Evolutionary conservation across 2,888 invertebrate genomes (phyloP), one percentile per base, ranked within the genome.

Genomic region (Cephus spinipes): DNA sequence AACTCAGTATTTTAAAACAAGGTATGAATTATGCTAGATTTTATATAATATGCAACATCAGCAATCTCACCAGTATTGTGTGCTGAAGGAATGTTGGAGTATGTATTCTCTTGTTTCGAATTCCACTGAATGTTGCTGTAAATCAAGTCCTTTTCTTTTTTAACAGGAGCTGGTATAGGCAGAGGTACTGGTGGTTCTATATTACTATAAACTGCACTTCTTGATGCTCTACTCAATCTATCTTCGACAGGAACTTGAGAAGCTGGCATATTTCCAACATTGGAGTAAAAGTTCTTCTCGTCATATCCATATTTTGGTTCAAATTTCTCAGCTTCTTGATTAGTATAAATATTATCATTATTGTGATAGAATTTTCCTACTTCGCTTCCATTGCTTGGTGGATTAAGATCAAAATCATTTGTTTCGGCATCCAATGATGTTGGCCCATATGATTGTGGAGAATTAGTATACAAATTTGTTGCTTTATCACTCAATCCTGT

Each of bases 41-140:
- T 6, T 4, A 40, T 40, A 23, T 15, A 55, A 55, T 55, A 55
- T 23, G 23, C 55, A 55, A 23, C 55, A 55, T 71, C 12, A 71
- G 31, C 32, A 33, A 1, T 32, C 79, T 73, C 83, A 90, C 89
- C 89, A 79, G 84, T 87, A 81, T 79, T 84, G 78, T 90, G 89
- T 36, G 82, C 79, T 68, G 88, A 75, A 69, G 88, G 85, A 84
- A 95, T 89, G 88, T 95, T 95, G 81, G 94, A 94, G 86, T 95
- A 95, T 68, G 94, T 93, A 77, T 92, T 90, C 82, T 92, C 92
- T 30, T 87, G 91, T 86, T 88, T 92, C 30, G 91, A 87, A 74
- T 93, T 92, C 90, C 93, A 93, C 55, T 93, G 91, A 81, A 93
- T 92, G 83, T 94, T 94, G 80, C 93, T 93, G 83, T 93, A 94